Percentiles rank a stretch among this genome's conserved stretches.
These are phyloP conservation scores for Anguilla obscura DNA, from an alignment of 2,797 vertebrate genomes.

Conservation along the genomic window DNA sequence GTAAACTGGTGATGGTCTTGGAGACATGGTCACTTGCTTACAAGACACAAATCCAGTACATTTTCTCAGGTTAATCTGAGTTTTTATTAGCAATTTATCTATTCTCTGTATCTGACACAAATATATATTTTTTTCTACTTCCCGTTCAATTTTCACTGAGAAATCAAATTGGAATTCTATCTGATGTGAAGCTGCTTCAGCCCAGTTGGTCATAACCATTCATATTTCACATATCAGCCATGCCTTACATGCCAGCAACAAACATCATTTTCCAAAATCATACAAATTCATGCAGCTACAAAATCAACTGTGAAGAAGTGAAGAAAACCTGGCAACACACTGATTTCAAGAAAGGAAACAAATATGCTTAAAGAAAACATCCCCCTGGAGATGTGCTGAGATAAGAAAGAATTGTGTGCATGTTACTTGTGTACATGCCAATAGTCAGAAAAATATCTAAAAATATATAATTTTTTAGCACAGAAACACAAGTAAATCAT, in stretches of 20 bases:
- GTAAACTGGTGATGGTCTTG: not conserved
- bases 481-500: conserved; percentile 48
- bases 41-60: not conserved
- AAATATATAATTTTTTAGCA: conserved; percentile 45
- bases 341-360: conserved; percentile 51
- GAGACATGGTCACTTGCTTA: conserved; percentile 21
- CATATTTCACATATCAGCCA: conserved; percentile 46
- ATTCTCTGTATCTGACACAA: conserved; percentile 1
- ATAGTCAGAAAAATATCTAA: conserved; percentile 46
- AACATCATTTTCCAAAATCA: conserved; percentile 43
- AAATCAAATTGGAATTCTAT: not conserved
- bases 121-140: not conserved
- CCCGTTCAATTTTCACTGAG: not conserved
- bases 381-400: conserved; percentile 56
- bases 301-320: conserved; percentile 45
- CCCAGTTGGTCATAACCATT: conserved; percentile 31
- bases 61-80: not conserved
- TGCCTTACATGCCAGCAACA: conserved; percentile 50
- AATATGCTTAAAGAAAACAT: conserved; percentile 40
- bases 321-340: conserved; percentile 53
- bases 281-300: conserved; percentile 28
- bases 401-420: conserved; percentile 56
- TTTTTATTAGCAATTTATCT: not conserved
- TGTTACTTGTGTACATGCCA: conserved; percentile 43
- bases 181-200: conserved; percentile 39